These are phyloP conservation scores for Leptobrachium leishanense DNA, from an alignment of 2,113 vertebrate genomes.

Conservation along the genomic window DNA sequence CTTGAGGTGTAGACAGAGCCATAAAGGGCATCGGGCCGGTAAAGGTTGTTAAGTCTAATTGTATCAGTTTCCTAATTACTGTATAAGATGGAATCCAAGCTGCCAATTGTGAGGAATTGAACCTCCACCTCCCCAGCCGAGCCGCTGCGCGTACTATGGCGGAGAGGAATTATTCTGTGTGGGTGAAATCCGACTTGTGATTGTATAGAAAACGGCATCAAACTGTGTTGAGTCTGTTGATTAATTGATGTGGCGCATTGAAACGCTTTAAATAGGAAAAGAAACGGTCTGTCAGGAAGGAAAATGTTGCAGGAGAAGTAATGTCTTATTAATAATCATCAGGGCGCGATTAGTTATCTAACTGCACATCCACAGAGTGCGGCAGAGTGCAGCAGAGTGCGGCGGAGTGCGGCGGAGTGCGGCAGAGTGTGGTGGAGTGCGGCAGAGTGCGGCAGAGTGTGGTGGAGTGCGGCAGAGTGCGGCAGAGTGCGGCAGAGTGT, in stretches of 20 bases:
- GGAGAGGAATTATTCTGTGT: slow-evolving; percentile 12
- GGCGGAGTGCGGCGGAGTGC: too few relatives aligned
- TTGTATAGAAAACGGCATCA: slow-evolving; percentile 3
- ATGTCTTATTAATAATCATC: too few relatives aligned
- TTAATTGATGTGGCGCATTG: slow-evolving; percentile 2
- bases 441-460: too few relatives aligned
- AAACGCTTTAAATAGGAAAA: not conserved
- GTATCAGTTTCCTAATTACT: not conserved
- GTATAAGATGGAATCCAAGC: not conserved
- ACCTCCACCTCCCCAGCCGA: not conserved
- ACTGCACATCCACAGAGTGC: too few relatives aligned
- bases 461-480: too few relatives aligned
- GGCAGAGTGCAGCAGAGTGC: too few relatives aligned
- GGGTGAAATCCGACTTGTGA: slow-evolving; percentile 10
- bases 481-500: too few relatives aligned
- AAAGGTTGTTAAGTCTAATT: not conserved
- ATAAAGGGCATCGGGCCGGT: too few relatives aligned
- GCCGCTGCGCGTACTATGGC: not conserved
- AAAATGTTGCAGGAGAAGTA: too few relatives aligned
- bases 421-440: too few relatives aligned
- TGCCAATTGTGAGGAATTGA: not conserved
- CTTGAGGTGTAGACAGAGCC: too few relatives aligned
- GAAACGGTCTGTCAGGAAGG: not conserved
- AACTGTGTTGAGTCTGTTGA: slow-evolving; percentile 1
- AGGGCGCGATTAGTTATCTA: too few relatives aligned